Base-by-base conservation (phyloP, 1,140 invertebrate genomes). In the Meloidogyne floridensis region DNA sequence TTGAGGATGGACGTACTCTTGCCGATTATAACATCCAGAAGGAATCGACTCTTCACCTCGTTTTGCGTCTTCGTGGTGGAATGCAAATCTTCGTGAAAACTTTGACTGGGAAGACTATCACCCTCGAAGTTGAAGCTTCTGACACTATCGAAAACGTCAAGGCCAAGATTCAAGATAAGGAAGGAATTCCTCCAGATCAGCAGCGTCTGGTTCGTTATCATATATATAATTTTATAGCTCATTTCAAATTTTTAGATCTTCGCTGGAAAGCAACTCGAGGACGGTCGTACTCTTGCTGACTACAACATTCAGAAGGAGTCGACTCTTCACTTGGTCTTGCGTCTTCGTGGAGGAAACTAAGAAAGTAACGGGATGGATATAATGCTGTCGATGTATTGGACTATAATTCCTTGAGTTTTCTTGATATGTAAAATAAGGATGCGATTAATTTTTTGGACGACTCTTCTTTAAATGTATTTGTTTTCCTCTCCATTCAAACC, bases 41-140 rank as follows among this genome's bases (percentile, higher is more conserved):
- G n/a, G 53, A 56, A 54, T 77, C 76, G 0, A 77, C 76, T 70
- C 76, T 69, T 59, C 59, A 69, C 18, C 59, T 77, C 11, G 53
- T 96, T 47, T 92, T 95, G 11, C 93, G 94, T 91, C 92, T 95
- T 79, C 83, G 93, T 92, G 85, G 95, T 93, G 82, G 93, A 75
- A 92, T 93, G 92, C 91, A 92, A 83, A 92, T 92, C 77, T 92
- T 92, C 81, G 91, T 92, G 0, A 92, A 92, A 80, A 92, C 91
- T 10, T 83, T 92, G 13, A 92, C 91, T 47, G 84, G 75, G 20
- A 76, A 76, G 42, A 76, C 75, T 20, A 76, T 76, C 53, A 13
- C 92, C 42, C 86, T 92, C 7, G 92, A 92, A 80, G 91, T 91
- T 20, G 91, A 91, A 76, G 85, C 91, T 53, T 91, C 90, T 86